A percentile compares a stretch with the other conserved stretches of the same genome.
Evolutionary conservation across 1,140 invertebrate species (phyloP).

Genomic region (Caenorhabditis inopinata): DNA sequence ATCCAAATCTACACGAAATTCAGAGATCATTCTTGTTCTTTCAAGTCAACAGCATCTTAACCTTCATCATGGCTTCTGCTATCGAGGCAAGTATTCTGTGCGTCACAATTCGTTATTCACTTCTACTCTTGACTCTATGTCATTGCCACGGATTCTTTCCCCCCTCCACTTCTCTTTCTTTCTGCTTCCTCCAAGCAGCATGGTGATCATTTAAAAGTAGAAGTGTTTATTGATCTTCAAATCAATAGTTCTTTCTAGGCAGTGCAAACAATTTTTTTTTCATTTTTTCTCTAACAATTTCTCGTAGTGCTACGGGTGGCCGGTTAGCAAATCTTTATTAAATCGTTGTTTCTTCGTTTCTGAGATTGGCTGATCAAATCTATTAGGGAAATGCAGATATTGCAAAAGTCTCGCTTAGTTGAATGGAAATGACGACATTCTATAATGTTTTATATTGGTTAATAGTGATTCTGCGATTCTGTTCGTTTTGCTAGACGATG

Average conservation of each 20-base stretch:
- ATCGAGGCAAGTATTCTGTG: background rate
- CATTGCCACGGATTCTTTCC: background rate
- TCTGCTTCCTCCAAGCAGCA: background rate
- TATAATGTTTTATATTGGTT: background rate
- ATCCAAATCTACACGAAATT: too few species aligned
- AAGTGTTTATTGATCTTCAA: conserved; percentile 18
- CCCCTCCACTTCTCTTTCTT: background rate
- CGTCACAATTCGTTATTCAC: background rate
- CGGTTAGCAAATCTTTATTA: background rate
- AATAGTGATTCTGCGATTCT: too few species aligned
- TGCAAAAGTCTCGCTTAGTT: background rate
- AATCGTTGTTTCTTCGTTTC: background rate
- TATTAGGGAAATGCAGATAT: background rate
- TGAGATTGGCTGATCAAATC: background rate
- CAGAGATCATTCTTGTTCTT: too few species aligned
- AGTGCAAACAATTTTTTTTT: background rate
- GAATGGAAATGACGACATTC: background rate
- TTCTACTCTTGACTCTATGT: background rate
- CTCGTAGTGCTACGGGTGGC: background rate
- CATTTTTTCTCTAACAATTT: background rate
- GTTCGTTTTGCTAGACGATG: background rate
- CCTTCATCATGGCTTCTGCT: too few species aligned
- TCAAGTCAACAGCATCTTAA: too few species aligned
- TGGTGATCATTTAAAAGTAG: background rate
- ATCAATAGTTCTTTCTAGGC: background rate